These are phyloP conservation scores for Acestrorhynchus altus DNA, from an alignment of 2,797 vertebrate genomes.

Conservation along the genomic window DNA sequence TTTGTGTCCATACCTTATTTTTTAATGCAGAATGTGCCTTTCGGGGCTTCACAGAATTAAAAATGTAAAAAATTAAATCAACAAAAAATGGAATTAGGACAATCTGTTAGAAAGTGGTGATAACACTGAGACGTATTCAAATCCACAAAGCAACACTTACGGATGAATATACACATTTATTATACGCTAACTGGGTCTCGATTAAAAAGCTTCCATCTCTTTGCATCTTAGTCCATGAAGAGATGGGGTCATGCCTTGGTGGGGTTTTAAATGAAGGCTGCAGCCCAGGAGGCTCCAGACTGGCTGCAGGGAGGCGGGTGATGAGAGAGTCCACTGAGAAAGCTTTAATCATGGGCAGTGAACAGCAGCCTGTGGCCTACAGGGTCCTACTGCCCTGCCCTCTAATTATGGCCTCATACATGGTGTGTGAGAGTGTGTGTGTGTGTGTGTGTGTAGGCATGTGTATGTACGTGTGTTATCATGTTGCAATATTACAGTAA, in stretches of 20 bases:
- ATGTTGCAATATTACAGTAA: neutral
- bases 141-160: neutral
- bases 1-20: no score
- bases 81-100: neutral
- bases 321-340: constrained; percentile 37
- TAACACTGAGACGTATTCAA: neutral
- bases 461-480: constrained; percentile 13
- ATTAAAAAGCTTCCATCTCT: neutral
- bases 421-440: constrained; percentile 19
- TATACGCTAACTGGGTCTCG: neutral
- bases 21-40: no score
- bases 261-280: constrained; percentile 5
- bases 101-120: neutral
- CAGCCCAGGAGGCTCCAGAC: constrained; percentile 22
- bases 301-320: constrained; percentile 7
- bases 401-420: constrained; percentile 53
- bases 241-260: constrained; percentile 26
- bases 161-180: neutral
- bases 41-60: no score
- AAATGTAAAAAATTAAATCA: neutral
- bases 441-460: neutral
- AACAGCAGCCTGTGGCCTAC: constrained; percentile 35
- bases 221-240: neutral
- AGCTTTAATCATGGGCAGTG: constrained; percentile 52
- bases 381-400: constrained; percentile 38